Evolutionary conservation across 1,140 invertebrate genomes (phyloP).

Genomic region (Meteorus sp.): DNA sequence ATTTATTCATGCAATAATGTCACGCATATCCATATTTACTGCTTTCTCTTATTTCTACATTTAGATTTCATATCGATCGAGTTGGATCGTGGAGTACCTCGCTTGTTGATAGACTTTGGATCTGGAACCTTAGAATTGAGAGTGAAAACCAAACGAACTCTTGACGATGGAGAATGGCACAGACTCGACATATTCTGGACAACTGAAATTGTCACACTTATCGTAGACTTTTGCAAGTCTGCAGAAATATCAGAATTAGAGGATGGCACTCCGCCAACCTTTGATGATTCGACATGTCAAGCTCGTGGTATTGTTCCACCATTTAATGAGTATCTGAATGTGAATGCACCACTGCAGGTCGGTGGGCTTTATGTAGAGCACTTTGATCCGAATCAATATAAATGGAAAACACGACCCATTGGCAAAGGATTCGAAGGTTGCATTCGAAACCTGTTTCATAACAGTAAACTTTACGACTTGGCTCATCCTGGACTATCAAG

Average conservation of each 20-base stretch:
- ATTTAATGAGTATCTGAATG: conserved; percentile 96
- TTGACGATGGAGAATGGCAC: conserved; percentile 97
- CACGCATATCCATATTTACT: no score
- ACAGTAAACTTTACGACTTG: conserved; percentile 92
- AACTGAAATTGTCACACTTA: conserved; percentile 86
- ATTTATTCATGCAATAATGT: no score
- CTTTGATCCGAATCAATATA: conserved; percentile 82
- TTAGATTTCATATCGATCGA: conserved; percentile 91
- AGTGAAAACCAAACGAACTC: conserved; percentile 81
- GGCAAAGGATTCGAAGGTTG: conserved; percentile 93
- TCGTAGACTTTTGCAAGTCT: conserved; percentile 89
- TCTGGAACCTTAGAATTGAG: conserved; percentile 88
- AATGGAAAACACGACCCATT: conserved; percentile 83
- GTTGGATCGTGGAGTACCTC: conserved; percentile 85
- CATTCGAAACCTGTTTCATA: conserved; percentile 92
- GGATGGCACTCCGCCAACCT: conserved; percentile 82
- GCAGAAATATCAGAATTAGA: conserved; percentile 84
- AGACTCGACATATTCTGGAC: conserved; percentile 94
- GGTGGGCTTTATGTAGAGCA: conserved; percentile 87
- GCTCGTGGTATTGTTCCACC: conserved; percentile 85
- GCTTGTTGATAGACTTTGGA: conserved; percentile 92
- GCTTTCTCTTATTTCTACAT: no score
- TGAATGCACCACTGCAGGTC: conserved; percentile 92
- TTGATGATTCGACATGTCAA: conserved; percentile 87
- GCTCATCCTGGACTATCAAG: conserved; percentile 83